A percentile compares a stretch with the other conserved stretches of the same genome.
Evolutionary conservation across 2,797 vertebrate species (phyloP).

Genomic region (Crocodylus rhombifer): DNA sequence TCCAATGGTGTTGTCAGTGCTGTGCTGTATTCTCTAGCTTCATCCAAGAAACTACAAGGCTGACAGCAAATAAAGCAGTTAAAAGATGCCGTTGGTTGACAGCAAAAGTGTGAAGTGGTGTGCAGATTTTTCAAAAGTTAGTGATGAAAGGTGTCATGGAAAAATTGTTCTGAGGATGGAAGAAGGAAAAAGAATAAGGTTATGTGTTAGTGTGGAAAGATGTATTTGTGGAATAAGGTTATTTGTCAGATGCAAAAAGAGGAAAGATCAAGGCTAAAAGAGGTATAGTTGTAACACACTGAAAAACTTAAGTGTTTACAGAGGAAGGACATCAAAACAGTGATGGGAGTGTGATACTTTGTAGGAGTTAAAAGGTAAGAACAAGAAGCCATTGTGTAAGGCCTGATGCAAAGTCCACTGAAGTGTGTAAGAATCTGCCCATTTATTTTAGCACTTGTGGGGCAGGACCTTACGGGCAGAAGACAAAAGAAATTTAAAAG

Average conservation of each 20-base stretch:
- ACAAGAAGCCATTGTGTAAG: accelerated
- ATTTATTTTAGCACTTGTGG: neutral
- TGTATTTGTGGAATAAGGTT: too few species aligned
- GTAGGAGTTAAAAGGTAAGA: too few species aligned
- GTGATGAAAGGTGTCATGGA: neutral
- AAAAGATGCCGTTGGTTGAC: neutral
- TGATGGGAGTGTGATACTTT: neutral
- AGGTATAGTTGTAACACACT: neutral
- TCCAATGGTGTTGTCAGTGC: neutral
- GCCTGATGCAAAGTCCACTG: too few species aligned
- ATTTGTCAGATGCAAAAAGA: neutral
- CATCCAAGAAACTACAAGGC: neutral
- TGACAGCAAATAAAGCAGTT: neutral
- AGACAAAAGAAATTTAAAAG: neutral
- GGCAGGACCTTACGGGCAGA: neutral
- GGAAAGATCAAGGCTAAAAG: neutral
- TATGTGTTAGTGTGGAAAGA: neutral
- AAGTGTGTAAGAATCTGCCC: too few species aligned
- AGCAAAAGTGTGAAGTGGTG: neutral
- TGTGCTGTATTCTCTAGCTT: neutral
- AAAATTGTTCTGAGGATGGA: neutral
- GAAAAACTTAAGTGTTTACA: neutral
- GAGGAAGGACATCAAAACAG: neutral
- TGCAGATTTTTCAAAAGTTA: neutral
- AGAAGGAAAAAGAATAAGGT: neutral